Evolutionary conservation across 2,113 vertebrate genomes (phyloP).

Genomic region (Prolemur simus): DNA sequence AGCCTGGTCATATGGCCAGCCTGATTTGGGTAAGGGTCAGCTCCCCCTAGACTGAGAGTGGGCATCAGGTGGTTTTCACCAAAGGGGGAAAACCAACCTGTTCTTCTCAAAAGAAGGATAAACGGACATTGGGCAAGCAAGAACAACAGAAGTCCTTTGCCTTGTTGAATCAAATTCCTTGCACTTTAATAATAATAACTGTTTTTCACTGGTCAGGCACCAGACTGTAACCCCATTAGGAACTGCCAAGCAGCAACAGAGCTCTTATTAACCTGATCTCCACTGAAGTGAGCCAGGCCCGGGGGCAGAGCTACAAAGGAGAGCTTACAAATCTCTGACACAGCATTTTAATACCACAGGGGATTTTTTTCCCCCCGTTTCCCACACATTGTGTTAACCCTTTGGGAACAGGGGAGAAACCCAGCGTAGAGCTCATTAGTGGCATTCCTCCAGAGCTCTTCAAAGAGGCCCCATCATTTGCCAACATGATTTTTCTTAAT

Average conservation of each 20-base stretch:
- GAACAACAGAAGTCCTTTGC: neutral
- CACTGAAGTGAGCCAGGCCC: slow-evolving; percentile 10
- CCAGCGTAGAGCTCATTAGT: slow-evolving; percentile 28
- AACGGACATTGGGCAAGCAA: neutral
- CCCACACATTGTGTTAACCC: slow-evolving; percentile 66
- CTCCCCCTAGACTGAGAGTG: neutral
- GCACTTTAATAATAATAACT: neutral
- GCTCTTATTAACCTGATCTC: slow-evolving; percentile 32
- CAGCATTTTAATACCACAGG: slow-evolving; percentile 59
- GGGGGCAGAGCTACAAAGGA: slow-evolving; percentile 40
- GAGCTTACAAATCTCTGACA: slow-evolving; percentile 51
- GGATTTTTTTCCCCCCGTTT: slow-evolving; percentile 11
- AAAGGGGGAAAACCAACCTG: neutral
- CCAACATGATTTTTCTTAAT: slow-evolving; percentile 65
- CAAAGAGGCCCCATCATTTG: slow-evolving; percentile 59
- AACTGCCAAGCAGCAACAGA: neutral
- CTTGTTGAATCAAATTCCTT: slow-evolving; percentile 6
- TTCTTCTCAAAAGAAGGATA: neutral
- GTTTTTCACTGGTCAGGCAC: neutral
- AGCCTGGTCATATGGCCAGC: neutral
- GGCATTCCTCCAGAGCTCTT: slow-evolving; percentile 51
- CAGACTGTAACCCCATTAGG: neutral
- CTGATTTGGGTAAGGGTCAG: neutral
- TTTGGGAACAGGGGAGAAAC: neutral
- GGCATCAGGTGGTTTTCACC: neutral